Evolutionary conservation across 2,113 vertebrate genomes (phyloP), one percentile per base, ranked within the genome.

Genomic region (Parus major): DNA sequence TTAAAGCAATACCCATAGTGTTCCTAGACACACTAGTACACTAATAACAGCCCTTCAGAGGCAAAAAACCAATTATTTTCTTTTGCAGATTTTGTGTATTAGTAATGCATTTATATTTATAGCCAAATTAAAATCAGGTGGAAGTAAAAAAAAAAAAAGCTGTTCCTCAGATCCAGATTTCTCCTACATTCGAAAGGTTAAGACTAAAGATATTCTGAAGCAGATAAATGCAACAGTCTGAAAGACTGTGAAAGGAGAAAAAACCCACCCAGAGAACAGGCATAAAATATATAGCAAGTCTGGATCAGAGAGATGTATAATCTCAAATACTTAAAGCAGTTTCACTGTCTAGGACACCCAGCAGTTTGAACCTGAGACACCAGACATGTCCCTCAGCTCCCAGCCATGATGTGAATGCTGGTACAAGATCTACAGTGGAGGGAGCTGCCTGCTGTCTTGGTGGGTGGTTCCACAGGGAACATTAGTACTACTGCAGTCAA

Each of bases 381-480:
- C 64, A 82, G 77, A 39, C 22, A 12, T 46, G 36, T 7, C 13
- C 60, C 17, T 42, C 5, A 56, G 19, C 61, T 64, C 18, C 24
- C 29, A 56, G 22, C n/a, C 70, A 22, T 1, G 7, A 35, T 63
- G 42, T 11, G 41, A 23, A 1, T 25, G 25, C 6, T 59, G 68
- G 28, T 41, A 27, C 22, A 28, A 73, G 31, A 63, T 20, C 33
- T 53, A 2, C 8, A 49, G 69, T 4, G 14, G 41, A 65, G 6
- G 27, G 35, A 88, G 23, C 20, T 75, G 78, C 14, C 70, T 47
- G 66, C 63, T 88, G n/a, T 11, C 77, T 19, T 57, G 29, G 56
- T 36, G 36, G 41, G 50, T 0, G 0, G 41, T 4, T 9, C 2
- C 17, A 66, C 15, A 73, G 33, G 75, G 29, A 49, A 61, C 20